Percentiles rank a stretch among this genome's conserved stretches.
phyloP scores from a whole-genome alignment of 2,113 vertebrate species.

The Rhegmatorhina hoffmannsi region DNA sequence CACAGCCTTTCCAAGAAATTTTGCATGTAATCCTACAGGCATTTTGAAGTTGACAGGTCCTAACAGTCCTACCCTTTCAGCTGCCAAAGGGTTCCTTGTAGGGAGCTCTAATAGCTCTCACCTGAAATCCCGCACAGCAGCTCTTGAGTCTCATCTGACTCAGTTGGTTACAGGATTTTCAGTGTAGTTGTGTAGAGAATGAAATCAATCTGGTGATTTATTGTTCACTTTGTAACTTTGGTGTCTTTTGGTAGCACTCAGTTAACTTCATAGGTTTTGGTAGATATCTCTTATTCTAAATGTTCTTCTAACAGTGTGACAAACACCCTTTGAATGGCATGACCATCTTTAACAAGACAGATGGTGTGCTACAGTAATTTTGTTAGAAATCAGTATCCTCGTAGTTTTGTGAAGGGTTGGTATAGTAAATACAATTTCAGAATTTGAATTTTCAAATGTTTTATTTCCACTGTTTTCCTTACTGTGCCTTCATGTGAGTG shows the following conservation, averaged over 20 bases:
- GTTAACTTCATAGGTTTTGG: not conserved
- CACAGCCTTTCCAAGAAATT: slow-evolving; percentile 6
- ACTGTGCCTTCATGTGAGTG: not conserved
- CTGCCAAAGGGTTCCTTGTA: not conserved
- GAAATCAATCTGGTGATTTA: not conserved
- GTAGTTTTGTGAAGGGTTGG: not conserved
- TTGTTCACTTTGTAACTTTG: not conserved
- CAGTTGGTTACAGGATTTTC: not conserved
- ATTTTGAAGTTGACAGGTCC: not conserved
- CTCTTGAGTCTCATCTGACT: not conserved
- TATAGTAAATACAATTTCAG: not conserved
- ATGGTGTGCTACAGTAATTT: not conserved
- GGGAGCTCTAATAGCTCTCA: not conserved
- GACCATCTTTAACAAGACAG: not conserved
- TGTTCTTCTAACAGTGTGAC: not conserved
- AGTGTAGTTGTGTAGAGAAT: not conserved
- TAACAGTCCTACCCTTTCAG: not conserved
- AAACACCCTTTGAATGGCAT: not conserved
- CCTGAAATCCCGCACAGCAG: not conserved
- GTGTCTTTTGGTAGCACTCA: not conserved
- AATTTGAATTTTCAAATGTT: not conserved
- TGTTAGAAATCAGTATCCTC: not conserved
- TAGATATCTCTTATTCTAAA: not conserved
- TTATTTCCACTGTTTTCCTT: not conserved
- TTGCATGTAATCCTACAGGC: not conserved